A percentile compares a stretch with the other conserved stretches of the same genome.
These are phyloP conservation scores for Phengaris alcon DNA, from an alignment of 2,888 invertebrate species.

Conservation along the genomic window DNA sequence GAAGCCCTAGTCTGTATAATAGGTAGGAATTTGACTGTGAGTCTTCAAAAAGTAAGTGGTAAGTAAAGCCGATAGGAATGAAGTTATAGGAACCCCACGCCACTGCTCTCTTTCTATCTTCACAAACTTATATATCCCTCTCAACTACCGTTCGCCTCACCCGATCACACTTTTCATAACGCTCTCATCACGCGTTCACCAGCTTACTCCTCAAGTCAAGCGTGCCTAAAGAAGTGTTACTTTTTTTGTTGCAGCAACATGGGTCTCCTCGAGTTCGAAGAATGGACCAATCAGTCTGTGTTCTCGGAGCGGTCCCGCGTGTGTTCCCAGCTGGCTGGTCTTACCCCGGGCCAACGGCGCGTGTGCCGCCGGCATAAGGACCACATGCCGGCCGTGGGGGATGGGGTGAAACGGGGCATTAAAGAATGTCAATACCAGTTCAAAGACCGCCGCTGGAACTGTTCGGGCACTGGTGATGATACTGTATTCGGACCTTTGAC, in stretches of 20 bases:
- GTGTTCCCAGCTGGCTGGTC: slow-evolving; percentile 85
- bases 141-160: no score
- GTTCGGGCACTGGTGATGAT: slow-evolving; percentile 85
- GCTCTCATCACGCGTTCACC: no score
- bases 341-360: slow-evolving; percentile 89
- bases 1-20: no score
- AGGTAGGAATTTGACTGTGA: no score
- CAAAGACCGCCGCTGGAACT: slow-evolving; percentile 91
- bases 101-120: no score
- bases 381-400: slow-evolving; percentile 89
- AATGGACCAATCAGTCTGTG: slow-evolving; percentile 72
- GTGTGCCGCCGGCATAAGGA: slow-evolving; percentile 92
- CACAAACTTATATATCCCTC: no score
- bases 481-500: slow-evolving; percentile 94
- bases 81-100: no score
- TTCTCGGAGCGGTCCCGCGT: slow-evolving; percentile 81
- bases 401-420: slow-evolving; percentile 89
- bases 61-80: no score
- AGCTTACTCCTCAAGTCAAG: no score
- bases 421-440: slow-evolving; percentile 94
- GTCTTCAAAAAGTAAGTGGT: no score
- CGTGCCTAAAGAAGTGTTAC: no score
- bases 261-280: slow-evolving; percentile 75
- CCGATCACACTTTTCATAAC: no score
- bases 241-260: slow-evolving; percentile 73